Conservation (phyloP, 2,888 invertebrate genomes). For the Biston stratarius region DNA sequence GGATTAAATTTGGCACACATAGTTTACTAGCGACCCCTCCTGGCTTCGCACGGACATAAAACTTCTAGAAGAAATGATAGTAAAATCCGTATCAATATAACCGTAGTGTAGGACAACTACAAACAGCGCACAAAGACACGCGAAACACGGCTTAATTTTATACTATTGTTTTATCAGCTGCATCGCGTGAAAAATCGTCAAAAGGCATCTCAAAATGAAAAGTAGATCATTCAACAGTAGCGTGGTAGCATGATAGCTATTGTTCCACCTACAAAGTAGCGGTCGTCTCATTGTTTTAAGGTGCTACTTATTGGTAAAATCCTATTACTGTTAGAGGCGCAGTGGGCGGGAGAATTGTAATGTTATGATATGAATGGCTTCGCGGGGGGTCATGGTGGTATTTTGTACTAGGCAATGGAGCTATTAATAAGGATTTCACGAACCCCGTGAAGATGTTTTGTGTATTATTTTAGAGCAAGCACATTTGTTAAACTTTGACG, state of each 20-base stretch:
- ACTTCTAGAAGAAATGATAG: too few species aligned
- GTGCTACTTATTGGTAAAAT: slow-evolving; percentile 28
- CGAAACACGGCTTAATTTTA: too few species aligned
- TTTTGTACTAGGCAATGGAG: slow-evolving; percentile 15
- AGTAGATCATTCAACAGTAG: slow-evolving; percentile 12
- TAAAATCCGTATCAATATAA: not conserved
- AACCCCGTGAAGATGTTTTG: not conserved
- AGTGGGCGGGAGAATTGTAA: slow-evolving; percentile 33
- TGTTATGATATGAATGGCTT: slow-evolving; percentile 5
- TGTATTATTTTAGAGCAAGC: not conserved
- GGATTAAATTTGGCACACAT: too few species aligned
- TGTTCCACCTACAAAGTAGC: slow-evolving; percentile 40
- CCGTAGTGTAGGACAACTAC: not conserved
- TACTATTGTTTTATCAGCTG: slow-evolving; percentile 14
- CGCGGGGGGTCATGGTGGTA: slow-evolving; percentile 19
- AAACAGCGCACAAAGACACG: too few species aligned
- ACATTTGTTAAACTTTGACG: too few species aligned
- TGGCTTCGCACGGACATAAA: too few species aligned
- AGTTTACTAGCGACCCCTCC: too few species aligned
- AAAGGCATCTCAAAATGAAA: slow-evolving; percentile 9
- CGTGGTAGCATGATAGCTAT: slow-evolving; percentile 18
- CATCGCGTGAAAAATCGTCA: slow-evolving; percentile 8
- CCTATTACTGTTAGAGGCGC: slow-evolving; percentile 13
- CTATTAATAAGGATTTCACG: slow-evolving; percentile 7
- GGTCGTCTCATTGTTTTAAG: slow-evolving; percentile 36